Evolutionary conservation across 64 coral and sea anemone genomes (phyloP).

Genomic region (Pocillopora verrucosa): DNA sequence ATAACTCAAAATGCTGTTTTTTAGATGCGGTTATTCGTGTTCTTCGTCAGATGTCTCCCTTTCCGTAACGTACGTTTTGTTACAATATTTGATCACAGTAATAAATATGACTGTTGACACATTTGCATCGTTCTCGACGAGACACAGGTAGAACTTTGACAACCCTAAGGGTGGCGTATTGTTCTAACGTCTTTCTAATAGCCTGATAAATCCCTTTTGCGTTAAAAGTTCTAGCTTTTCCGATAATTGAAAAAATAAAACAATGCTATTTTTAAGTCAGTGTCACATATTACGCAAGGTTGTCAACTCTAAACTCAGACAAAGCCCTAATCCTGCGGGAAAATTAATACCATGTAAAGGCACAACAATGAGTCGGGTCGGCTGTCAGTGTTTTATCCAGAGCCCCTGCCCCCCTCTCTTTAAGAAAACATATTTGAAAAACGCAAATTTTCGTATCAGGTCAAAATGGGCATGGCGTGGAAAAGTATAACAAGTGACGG

Average conservation of each 20-base stretch:
- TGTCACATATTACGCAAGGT: background rate
- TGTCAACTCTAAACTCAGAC: background rate
- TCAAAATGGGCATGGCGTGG: no score
- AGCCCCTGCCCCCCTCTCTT: no score
- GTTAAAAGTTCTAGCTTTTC: background rate
- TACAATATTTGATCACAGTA: constrained; percentile 30
- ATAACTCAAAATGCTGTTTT: background rate
- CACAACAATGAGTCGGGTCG: background rate
- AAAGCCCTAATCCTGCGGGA: background rate
- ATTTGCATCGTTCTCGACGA: background rate
- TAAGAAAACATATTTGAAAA: no score
- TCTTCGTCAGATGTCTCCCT: constrained; percentile 3
- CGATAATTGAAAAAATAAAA: background rate
- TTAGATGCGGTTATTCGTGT: background rate
- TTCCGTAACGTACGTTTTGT: background rate
- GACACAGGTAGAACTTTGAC: constrained; percentile 22
- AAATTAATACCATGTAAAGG: background rate
- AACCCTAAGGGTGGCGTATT: background rate
- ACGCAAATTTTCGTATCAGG: no score
- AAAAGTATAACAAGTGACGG: no score
- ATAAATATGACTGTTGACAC: constrained; percentile 52
- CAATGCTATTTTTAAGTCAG: background rate
- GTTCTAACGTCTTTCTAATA: background rate
- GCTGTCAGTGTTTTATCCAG: background rate
- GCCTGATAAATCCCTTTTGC: constrained; percentile 3